These are phyloP conservation scores for Pedionomus torquatus DNA, from an alignment of 2,113 vertebrate genomes.

Conservation along the genomic window DNA sequence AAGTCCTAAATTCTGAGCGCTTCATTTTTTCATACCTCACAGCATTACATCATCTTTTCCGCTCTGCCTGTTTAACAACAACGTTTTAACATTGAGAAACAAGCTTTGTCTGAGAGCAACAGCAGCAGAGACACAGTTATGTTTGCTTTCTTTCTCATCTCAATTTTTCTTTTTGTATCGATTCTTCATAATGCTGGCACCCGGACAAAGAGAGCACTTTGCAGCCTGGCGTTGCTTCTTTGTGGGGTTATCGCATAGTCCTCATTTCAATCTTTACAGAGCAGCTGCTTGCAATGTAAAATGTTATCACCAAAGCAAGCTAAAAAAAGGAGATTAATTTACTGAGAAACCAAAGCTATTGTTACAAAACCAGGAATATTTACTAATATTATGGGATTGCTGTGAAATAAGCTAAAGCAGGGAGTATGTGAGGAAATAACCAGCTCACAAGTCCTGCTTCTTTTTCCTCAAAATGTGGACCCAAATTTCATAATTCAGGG, in stretches of 20 bases:
- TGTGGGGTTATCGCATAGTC: not conserved
- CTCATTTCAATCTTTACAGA: not conserved
- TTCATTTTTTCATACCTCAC: not conserved
- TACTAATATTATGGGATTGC: not conserved
- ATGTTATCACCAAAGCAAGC: slow-evolving; percentile 2
- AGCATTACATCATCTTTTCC: not conserved
- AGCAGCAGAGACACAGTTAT: not conserved
- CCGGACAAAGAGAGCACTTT: not conserved
- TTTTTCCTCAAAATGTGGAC: not conserved
- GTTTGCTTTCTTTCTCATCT: not conserved
- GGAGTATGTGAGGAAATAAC: not conserved
- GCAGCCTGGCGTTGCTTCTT: not conserved
- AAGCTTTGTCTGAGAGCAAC: not conserved
- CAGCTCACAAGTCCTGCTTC: not conserved
- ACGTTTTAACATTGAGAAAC: not conserved
- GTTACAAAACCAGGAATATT: not conserved
- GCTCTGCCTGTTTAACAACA: not conserved
- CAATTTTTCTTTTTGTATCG: not conserved
- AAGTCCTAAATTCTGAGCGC: not conserved
- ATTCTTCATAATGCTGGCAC: not conserved
- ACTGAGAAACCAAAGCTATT: slow-evolving; percentile 18
- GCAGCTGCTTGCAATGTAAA: not conserved
- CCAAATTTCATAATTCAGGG: not conserved
- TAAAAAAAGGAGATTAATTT: slow-evolving; percentile 12
- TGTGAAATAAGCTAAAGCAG: not conserved